Evolutionary conservation across 2,113 vertebrate species (phyloP).

Genomic region (Coracopsis vasa): DNA sequence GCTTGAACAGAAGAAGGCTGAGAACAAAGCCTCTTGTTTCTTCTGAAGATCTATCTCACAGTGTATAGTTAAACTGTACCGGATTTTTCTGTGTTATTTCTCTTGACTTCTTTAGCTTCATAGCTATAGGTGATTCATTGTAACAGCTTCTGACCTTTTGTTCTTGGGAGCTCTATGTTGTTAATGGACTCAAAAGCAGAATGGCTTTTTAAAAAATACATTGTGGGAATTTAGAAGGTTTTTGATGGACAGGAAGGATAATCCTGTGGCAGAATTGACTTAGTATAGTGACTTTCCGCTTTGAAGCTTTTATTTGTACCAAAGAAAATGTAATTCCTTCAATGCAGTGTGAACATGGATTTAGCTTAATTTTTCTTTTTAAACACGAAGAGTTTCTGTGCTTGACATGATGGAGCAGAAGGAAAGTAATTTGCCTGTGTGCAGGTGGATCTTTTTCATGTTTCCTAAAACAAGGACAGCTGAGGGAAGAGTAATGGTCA

Average conservation of each 20-base stretch:
- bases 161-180: not conserved
- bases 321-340: not conserved
- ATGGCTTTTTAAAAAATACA: not conserved
- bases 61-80: not conserved
- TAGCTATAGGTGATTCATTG: not conserved
- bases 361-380: not conserved
- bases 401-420: not conserved
- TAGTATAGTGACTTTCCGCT: not conserved
- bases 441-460: not conserved
- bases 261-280: not conserved
- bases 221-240: not conserved
- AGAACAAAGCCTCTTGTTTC: not conserved
- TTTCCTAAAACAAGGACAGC: not conserved
- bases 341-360: not conserved
- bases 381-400: not conserved
- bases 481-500: not conserved
- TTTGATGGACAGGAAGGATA: not conserved
- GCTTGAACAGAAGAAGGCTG: not conserved
- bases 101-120: not conserved
- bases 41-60: not conserved
- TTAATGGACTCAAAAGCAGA: not conserved
- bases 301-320: not conserved
- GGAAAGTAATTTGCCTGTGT: not conserved
- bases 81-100: not conserved
- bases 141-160: not conserved